Base-by-base conservation (phyloP, 2,113 vertebrate species). In the Ameiurus melas region DNA sequence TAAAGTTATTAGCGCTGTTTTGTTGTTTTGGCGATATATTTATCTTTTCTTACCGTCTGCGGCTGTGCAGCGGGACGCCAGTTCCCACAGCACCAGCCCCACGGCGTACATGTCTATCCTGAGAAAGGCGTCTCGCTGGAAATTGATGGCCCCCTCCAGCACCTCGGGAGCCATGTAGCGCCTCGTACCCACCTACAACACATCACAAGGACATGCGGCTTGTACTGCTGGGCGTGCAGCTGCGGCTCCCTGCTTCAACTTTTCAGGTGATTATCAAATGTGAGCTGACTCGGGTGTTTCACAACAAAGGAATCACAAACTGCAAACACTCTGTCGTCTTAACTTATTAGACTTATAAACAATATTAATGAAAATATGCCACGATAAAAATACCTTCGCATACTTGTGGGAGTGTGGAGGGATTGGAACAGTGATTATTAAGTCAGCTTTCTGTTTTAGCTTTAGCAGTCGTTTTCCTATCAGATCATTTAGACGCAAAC, bases 91-190 rank as follows among this genome's bases (percentile, higher is more conserved):
- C 68, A 99, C 97, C 47, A 99, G 88, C 2, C 98, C 98, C 93
- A 99, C 96, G 47, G 98, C 98, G 25, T 99, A 99, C 98, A 99
- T 99, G 91, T 99, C 98, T 93, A 99, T 99, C 43, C 98, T 96
- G 95, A 99, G 92, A 94, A 99, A 99, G 0, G 98, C 96, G 89
- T 99, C 98, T 71, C 98, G 96, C 90, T 99, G 98, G 95, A 99
- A 99, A 96, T 99, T 99, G 88, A 99, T 99, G 90, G 98, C 98
- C 27, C 98, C 98, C 93, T 99, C 98, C 64, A 99, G 96, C 17
- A 99, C 98, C 92, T 99, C 98, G 0, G 98, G 98, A 87, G 98
- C 98, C 98, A 99, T 99, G 92, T 99, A 99, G 88, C 98, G 96
- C 89, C 98, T 95, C 10, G 98, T 99, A 78, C 98, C 98, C 89